Base-by-base conservation (phyloP, 1,140 invertebrate genomes). In the Platyura marginata region DNA sequence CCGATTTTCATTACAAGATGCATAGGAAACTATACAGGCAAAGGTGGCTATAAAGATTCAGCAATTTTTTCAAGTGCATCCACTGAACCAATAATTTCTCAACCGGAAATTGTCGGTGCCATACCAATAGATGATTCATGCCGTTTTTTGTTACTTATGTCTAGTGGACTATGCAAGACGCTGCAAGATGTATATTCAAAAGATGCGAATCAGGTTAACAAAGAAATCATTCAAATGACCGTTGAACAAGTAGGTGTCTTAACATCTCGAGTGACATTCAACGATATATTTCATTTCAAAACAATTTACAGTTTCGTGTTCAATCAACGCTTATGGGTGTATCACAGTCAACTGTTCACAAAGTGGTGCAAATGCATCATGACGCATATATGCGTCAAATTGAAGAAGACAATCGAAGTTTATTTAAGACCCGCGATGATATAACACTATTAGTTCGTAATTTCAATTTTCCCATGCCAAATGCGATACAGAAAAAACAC, bases 21-120 rank as follows among this genome's bases (percentile, higher is more conserved):
- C 51, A 63, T 93, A 18, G 87, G 88, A n/a, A 90, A 92, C 63
- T 90, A 89, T 54, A 64, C 82, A 45, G 76, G 91, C 0, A 92
- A 93, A 64, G 82, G 79, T 2, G 77, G 79, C 3, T 90, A 89
- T 50, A 81, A 77, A 57, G 85, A 90, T 44, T 81, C 86, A 54
- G 80, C 86, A 16, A 72, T 76, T 45, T 62, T 86, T 43, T 63
- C 69, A 21, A 52, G 61, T 34, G 83, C 86, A 0, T 57, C 56
- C 3, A 61, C 72, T 4, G 85, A 91, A 53, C 87, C 88, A 3
- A 77, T 92, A 5, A 80, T 87, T 23, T 74, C 85, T 2, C 74
- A 81, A 44, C 86, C 87, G 0, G 81, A 88, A 65, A 81, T 92
- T 47, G 72, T 76, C 50, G 81, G 77, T 6, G 80, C 80, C 2